phyloP scores from a whole-genome alignment of 2,113 vertebrate genomes.

The Gorsachius goisagi region DNA sequence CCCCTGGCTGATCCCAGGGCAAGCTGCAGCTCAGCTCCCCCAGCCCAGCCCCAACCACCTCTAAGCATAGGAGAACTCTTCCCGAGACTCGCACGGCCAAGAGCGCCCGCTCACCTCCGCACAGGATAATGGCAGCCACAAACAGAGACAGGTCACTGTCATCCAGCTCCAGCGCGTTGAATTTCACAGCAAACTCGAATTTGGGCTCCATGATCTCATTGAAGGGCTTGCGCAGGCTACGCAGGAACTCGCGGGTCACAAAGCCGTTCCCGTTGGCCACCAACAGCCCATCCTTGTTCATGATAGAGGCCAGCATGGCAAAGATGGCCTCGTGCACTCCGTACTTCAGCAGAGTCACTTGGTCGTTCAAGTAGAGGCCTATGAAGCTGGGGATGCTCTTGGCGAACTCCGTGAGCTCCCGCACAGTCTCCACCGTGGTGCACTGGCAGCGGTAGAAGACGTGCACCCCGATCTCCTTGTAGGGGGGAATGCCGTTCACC shows the following conservation, averaged over 20 bases:
- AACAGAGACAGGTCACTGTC: constrained; percentile 98
- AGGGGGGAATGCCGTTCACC: constrained; percentile 84
- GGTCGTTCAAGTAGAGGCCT: constrained; percentile 94
- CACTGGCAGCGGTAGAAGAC: constrained; percentile 99
- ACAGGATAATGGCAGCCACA: constrained; percentile 97
- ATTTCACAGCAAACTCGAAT: constrained; percentile 97
- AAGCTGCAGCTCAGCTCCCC: not conserved
- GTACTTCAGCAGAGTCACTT: constrained; percentile 96
- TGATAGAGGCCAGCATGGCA: constrained; percentile 95
- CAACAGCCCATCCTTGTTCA: constrained; percentile 97
- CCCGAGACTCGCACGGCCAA: rapidly evolving
- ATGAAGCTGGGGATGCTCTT: constrained; percentile 96
- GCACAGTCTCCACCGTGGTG: constrained; percentile 94
- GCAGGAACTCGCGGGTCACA: constrained; percentile 95
- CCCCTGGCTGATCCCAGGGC: not conserved
- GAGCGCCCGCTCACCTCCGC: constrained; percentile 84
- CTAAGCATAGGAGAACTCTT: not conserved
- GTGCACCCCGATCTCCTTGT: constrained; percentile 95
- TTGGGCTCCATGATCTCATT: constrained; percentile 98
- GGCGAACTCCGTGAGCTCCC: constrained; percentile 96
- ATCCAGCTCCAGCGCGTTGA: constrained; percentile 95
- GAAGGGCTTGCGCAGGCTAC: constrained; percentile 95
- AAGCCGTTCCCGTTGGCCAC: constrained; percentile 96
- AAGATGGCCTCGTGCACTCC: constrained; percentile 98
- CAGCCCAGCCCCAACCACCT: not conserved